These are phyloP conservation scores for Corythoichthys haematopterus DNA, from an alignment of 2,113 vertebrate genomes.

Conservation along the genomic window DNA sequence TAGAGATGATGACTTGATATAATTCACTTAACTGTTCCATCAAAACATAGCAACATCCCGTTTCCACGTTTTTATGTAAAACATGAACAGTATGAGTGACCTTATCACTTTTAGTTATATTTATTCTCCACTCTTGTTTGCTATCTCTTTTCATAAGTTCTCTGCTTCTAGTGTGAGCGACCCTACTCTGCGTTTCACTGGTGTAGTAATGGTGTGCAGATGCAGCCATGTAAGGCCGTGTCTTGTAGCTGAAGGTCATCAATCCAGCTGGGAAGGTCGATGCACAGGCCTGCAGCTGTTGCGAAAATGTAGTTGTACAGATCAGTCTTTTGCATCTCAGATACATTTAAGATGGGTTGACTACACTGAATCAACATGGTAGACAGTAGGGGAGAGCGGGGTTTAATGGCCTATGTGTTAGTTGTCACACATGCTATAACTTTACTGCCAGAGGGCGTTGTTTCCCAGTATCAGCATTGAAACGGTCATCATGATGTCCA, in stretches of 20 bases:
- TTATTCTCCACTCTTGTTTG: background rate
- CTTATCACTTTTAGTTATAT: background rate
- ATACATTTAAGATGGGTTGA: background rate
- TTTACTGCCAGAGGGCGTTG: no score
- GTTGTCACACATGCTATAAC: no score
- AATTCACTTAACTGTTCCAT: background rate
- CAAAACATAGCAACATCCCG: background rate
- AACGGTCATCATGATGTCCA: no score
- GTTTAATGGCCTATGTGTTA: background rate
- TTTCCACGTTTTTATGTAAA: background rate
- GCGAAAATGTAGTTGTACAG: conserved; percentile 7
- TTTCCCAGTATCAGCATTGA: no score
- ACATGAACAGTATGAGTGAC: background rate
- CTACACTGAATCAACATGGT: background rate
- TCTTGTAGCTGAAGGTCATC: conserved; percentile 51
- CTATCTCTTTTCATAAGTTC: background rate
- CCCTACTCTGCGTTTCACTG: background rate
- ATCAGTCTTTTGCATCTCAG: background rate
- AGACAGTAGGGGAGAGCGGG: conserved; percentile 1
- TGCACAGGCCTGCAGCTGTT: conserved; percentile 22
- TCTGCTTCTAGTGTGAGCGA: background rate
- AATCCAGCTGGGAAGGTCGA: conserved; percentile 43
- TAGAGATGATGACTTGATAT: background rate
- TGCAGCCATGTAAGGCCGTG: conserved; percentile 28
- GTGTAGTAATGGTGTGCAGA: conserved; percentile 15